Evolutionary conservation across 2,888 invertebrate genomes (phyloP).

Genomic region (Gnatocerus cornutus): DNA sequence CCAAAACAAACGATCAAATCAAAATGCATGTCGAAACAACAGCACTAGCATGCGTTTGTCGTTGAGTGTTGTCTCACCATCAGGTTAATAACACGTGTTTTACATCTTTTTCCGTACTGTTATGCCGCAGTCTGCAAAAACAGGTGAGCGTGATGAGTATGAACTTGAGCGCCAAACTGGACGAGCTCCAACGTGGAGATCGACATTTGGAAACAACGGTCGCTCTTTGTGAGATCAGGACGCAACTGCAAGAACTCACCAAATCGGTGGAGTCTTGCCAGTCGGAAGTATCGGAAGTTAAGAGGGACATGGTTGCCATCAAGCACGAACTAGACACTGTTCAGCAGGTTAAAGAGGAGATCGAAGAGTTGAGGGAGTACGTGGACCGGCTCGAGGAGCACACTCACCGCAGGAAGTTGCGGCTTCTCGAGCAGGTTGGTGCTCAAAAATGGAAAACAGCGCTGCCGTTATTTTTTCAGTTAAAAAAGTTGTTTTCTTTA

Average conservation of each 20-base stretch:
- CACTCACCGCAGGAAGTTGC: conserved; percentile 90
- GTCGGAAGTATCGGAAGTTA: conserved; percentile 94
- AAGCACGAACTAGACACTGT: conserved; percentile 95
- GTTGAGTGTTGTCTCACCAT: conserved; percentile 31
- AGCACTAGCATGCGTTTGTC: conserved; percentile 37
- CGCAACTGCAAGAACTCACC: conserved; percentile 93
- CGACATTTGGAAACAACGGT: conserved; percentile 94
- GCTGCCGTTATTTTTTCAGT: too few species aligned
- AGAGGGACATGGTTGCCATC: conserved; percentile 96
- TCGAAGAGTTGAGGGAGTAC: conserved; percentile 93
- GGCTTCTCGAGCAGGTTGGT: conserved; percentile 91
- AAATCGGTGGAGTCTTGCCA: conserved; percentile 96
- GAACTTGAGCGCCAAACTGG: conserved; percentile 95
- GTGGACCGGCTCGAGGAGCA: conserved; percentile 94
- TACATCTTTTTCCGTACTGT: conserved; percentile 41
- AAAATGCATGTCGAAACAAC: conserved; percentile 21
- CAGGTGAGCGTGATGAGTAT: conserved; percentile 98
- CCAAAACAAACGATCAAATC: conserved; percentile 3
- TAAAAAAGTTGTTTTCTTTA: too few species aligned
- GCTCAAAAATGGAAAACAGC: conserved; percentile 4
- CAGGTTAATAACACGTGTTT: conserved; percentile 45
- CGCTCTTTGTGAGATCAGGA: conserved; percentile 94
- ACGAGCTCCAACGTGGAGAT: conserved; percentile 91
- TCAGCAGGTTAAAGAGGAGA: conserved; percentile 95
- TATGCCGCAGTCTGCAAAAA: conserved; percentile 88